phyloP scores from a whole-genome alignment of 2,113 vertebrate species.

The Pheucticus melanocephalus region DNA sequence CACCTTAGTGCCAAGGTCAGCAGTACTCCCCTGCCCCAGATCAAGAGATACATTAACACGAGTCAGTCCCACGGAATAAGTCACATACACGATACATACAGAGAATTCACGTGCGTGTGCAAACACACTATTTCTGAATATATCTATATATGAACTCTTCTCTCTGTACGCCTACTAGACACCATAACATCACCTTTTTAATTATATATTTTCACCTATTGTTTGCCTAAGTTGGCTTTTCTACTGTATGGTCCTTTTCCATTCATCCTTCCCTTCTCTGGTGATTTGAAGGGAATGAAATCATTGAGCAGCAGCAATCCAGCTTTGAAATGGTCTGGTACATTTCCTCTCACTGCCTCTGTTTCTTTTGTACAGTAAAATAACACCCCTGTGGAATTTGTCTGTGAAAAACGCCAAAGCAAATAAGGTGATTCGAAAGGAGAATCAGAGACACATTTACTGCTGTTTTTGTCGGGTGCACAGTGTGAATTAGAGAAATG shows the following conservation, averaged over 20 bases:
- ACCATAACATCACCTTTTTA: slow-evolving; percentile 65
- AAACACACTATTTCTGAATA: slow-evolving; percentile 73
- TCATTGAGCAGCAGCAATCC: slow-evolving; percentile 66
- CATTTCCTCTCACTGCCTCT: slow-evolving; percentile 37
- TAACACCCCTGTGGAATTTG: background rate
- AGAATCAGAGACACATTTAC: slow-evolving; percentile 5
- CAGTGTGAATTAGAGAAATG: background rate
- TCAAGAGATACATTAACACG: slow-evolving; percentile 83
- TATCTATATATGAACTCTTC: slow-evolving; percentile 62
- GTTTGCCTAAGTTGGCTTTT: slow-evolving; percentile 63
- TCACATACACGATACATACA: slow-evolving; percentile 78
- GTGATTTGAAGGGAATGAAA: slow-evolving; percentile 56
- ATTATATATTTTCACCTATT: slow-evolving; percentile 60
- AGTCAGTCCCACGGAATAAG: slow-evolving; percentile 79
- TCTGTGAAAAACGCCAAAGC: background rate
- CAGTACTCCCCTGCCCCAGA: slow-evolving; percentile 73
- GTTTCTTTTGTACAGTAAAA: background rate
- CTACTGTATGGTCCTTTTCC: slow-evolving; percentile 62
- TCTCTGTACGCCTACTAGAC: slow-evolving; percentile 72
- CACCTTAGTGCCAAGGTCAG: slow-evolving; percentile 78
- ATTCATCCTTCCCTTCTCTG: slow-evolving; percentile 58
- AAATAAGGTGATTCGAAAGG: slow-evolving; percentile 1
- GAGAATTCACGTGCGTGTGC: slow-evolving; percentile 73
- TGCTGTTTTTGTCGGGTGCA: background rate
- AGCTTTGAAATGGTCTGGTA: slow-evolving; percentile 63